Conservation (phyloP, 2,113 vertebrate genomes). For the Entosphenus tridentatus region DNA sequence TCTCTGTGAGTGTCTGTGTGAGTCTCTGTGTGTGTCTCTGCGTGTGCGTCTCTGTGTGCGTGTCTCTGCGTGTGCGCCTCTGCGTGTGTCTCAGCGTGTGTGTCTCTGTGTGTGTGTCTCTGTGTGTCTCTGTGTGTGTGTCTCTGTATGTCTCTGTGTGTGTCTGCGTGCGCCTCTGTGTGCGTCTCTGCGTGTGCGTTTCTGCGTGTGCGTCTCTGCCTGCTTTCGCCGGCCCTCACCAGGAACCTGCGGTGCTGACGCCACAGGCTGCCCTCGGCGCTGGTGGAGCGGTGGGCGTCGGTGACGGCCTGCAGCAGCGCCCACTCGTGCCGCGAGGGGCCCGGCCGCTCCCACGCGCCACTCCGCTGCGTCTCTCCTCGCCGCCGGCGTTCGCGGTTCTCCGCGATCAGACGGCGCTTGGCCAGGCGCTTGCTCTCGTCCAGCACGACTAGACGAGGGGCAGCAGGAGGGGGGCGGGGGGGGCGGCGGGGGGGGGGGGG, state of each 20-base stretch:
- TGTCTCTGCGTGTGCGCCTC: too few relatives aligned
- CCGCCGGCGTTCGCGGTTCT: constrained; percentile 66
- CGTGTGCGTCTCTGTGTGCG: too few relatives aligned
- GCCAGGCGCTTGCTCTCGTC: constrained; percentile 80
- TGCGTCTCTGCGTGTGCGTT: too few relatives aligned
- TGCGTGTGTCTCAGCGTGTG: too few relatives aligned
- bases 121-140: too few relatives aligned
- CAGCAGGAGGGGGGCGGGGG: not conserved
- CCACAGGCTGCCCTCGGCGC: constrained; percentile 86
- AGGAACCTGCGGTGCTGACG: constrained; percentile 96
- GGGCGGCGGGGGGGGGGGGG: too few relatives aligned
- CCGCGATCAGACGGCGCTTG: constrained; percentile 83
- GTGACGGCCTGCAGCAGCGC: constrained; percentile 70
- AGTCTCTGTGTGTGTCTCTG: too few relatives aligned
- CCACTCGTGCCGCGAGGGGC: constrained; percentile 65
- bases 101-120: too few relatives aligned
- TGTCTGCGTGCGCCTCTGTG: too few relatives aligned
- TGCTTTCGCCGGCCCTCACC: constrained; percentile 25
- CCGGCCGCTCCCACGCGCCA: constrained; percentile 54
- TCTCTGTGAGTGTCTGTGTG: too few relatives aligned
- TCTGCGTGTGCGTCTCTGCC: too few relatives aligned
- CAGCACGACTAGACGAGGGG: constrained; percentile 48
- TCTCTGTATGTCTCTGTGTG: too few relatives aligned
- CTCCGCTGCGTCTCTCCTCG: constrained; percentile 66
- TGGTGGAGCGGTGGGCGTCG: constrained; percentile 76